phyloP scores from a whole-genome alignment of 2,113 vertebrate species.

The Menidia beryllina region DNA sequence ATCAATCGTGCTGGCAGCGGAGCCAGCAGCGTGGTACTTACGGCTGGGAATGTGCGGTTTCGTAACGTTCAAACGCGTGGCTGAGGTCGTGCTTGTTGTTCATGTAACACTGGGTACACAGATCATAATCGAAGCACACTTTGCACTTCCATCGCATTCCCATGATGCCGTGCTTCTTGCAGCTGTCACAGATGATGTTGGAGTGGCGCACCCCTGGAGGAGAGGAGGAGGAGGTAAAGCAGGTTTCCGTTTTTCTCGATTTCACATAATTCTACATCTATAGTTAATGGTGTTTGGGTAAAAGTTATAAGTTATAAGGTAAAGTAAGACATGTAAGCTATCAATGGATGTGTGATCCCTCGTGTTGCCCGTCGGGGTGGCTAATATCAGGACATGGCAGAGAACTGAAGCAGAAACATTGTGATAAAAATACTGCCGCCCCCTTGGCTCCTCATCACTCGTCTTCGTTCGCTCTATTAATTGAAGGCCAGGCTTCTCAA shows the following conservation, averaged over 20 bases:
- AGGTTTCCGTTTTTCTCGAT: conserved; percentile 2
- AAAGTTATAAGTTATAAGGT: too few relatives aligned
- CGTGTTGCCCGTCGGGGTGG: conserved; percentile 12
- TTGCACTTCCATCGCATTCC: conserved; percentile 99
- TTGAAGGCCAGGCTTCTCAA: conserved; percentile 58
- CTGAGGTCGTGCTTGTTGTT: conserved; percentile 93
- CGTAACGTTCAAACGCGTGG: conserved; percentile 94
- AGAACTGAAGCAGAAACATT: conserved; percentile 45
- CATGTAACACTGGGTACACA: conserved; percentile 99
- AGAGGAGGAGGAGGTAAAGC: conserved; percentile 3
- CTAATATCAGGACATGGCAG: conserved; percentile 36
- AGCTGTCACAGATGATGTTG: conserved; percentile 98
- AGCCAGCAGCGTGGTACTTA: conserved; percentile 80
- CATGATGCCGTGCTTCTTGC: conserved; percentile 96
- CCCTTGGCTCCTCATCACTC: conserved; percentile 33
- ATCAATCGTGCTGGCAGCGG: not conserved
- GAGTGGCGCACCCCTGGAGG: conserved; percentile 93
- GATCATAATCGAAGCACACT: conserved; percentile 95
- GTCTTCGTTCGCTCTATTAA: conserved; percentile 62
- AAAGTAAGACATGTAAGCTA: conserved; percentile 2
- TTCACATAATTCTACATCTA: too few relatives aligned
- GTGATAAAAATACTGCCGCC: conserved; percentile 36
- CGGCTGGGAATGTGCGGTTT: conserved; percentile 95
- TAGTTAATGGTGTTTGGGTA: too few relatives aligned
- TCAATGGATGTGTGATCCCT: not conserved